A percentile compares a stretch with the other conserved stretches of the same genome.
Evolutionary conservation across 2,797 vertebrate species (phyloP).

Genomic region (Schizothorax lantsangensis): DNA sequence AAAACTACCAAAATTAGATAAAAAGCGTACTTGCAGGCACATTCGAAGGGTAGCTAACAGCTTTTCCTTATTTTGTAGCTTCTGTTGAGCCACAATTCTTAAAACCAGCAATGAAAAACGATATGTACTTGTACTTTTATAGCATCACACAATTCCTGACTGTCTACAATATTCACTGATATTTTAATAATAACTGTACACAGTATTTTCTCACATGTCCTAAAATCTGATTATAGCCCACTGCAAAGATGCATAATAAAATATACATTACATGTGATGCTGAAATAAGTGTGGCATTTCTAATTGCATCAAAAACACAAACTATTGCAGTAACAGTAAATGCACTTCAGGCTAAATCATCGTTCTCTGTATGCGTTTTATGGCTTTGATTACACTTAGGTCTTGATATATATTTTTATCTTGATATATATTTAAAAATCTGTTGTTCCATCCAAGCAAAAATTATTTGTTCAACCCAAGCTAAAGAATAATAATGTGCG

Average conservation of each 20-base stretch:
- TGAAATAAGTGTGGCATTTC: slow-evolving; percentile 22
- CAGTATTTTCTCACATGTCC: not conserved
- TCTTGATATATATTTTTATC: not conserved
- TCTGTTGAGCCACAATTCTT: not conserved
- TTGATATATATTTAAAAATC: too few relatives aligned
- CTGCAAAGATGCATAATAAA: not conserved
- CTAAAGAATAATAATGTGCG: too few relatives aligned
- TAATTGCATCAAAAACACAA: slow-evolving; percentile 21
- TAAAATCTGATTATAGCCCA: not conserved
- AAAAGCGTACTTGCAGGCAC: not conserved
- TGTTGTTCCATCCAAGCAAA: too few relatives aligned
- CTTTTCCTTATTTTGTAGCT: not conserved
- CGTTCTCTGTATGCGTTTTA: not conserved
- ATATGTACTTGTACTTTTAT: not conserved
- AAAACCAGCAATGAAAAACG: not conserved
- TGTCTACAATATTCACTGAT: not conserved
- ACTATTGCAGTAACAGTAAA: slow-evolving; percentile 15
- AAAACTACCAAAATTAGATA: not conserved
- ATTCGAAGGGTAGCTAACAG: not conserved
- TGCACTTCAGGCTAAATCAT: slow-evolving; percentile 27
- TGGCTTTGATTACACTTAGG: slow-evolving; percentile 4
- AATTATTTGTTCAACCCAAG: too few relatives aligned
- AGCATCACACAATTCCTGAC: not conserved
- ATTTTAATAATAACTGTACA: not conserved
- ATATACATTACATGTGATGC: slow-evolving; percentile 18